Evolutionary conservation across 2,888 invertebrate species (phyloP), one percentile per base, ranked within the genome.

Genomic region (Orthosia gracilis): DNA sequence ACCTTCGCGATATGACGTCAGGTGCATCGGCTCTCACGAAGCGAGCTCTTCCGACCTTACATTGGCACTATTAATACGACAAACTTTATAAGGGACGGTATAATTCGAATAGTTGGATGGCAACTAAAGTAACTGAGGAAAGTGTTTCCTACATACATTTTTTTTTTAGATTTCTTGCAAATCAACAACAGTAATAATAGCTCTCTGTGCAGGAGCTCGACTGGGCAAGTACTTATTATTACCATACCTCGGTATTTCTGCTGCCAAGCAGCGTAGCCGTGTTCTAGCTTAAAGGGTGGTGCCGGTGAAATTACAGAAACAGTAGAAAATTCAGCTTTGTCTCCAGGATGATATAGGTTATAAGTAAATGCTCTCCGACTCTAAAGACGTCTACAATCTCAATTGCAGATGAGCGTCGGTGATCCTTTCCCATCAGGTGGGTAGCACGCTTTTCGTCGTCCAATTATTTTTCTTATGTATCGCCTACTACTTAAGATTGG

Each of bases 21-120:
- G 65, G 76, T 80, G 80, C 76, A 81, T 72, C 76, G 23, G 50
- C 18, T 78, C 80, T 74, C 74, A 78, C 21, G 61, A 52, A 52
- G 26, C 21, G n/a, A 73, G 40, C 21, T 54, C 57, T 69, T 66
- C 52, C 59, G 55, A 76, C 64, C 67, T 76, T 68, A 69, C 74
- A 49, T 74, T 52, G 57, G 0, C 68, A 70, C 59, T 70, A 70
- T 67, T 49, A 21, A 66, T 62, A 69, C 17, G 64, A 65, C 65
- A 52, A 57, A 49, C 7, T 66, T 61, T 57, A 3, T 31, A 70
- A 59, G 55, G 50, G 50, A 45, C 12, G 58, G 9, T 23, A 50
- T 50, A 68, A 64, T 72, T 57, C 18, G 7, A 49, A 15, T 40
- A 26, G 0, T 17, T 31, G n/a, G 4, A 49, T 40, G 40, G 26